Conservation (phyloP, 2,888 invertebrate genomes). For the Mythimna lalbum region DNA sequence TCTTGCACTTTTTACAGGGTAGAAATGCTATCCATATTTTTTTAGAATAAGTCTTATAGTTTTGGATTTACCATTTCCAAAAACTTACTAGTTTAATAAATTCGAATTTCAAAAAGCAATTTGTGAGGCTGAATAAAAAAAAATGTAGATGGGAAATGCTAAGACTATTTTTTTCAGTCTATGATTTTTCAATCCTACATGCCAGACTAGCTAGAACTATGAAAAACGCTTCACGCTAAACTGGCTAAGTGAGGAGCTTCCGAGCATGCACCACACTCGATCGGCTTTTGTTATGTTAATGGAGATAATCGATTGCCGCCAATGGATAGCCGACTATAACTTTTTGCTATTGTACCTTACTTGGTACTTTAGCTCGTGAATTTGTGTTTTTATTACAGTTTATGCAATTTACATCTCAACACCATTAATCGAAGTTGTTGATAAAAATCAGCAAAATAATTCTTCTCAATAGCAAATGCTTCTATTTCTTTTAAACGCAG, state of each 20-base stretch:
- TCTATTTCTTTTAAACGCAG: too few relatives aligned
- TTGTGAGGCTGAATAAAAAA: too few relatives aligned
- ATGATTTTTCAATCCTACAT: background rate
- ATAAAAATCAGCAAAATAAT: too few relatives aligned
- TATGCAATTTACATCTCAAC: too few relatives aligned
- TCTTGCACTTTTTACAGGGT: background rate
- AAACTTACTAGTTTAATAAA: too few relatives aligned
- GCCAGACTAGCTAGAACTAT: background rate
- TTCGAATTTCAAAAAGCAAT: too few relatives aligned
- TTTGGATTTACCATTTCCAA: background rate
- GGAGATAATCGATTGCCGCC: background rate
- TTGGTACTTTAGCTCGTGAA: background rate
- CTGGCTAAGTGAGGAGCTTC: background rate
- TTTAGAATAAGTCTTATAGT: background rate
- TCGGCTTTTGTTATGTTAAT: slow-evolving; percentile 14
- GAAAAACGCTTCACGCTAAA: background rate
- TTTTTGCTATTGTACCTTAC: background rate
- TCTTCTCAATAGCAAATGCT: too few relatives aligned
- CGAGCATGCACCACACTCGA: background rate
- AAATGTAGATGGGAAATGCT: too few relatives aligned
- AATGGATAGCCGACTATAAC: background rate
- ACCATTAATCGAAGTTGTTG: too few relatives aligned
- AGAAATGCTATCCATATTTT: background rate
- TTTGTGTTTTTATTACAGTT: too few relatives aligned
- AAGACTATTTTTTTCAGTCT: too few relatives aligned